Conservation (phyloP, 1,140 invertebrate species). For the Luehdorfia chinensis region DNA sequence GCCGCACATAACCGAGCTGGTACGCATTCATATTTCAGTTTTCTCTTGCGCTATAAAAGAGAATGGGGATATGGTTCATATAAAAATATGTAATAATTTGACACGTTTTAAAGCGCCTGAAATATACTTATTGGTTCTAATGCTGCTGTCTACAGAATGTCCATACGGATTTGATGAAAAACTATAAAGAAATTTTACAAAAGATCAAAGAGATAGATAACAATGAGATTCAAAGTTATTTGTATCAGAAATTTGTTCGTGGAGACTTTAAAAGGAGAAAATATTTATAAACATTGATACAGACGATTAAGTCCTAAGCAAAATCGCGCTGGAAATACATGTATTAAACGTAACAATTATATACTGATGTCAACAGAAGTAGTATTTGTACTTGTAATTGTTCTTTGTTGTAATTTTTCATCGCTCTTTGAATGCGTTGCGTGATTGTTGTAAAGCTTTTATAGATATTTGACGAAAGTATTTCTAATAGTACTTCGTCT, state of each 20-base stretch:
- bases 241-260: conserved; percentile 6
- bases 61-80: background rate
- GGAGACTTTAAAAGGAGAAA: conserved; percentile 2
- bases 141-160: conserved; percentile 4
- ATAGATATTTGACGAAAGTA: too few relatives aligned
- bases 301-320: background rate
- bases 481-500: too few relatives aligned
- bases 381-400: too few relatives aligned
- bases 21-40: background rate
- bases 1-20: background rate
- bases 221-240: background rate
- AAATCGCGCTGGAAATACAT: too few relatives aligned
- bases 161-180: background rate
- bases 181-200: background rate
- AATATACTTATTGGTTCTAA: conserved; percentile 14
- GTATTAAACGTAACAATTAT: too few relatives aligned
- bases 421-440: too few relatives aligned
- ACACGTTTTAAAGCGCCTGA: conserved; percentile 9
- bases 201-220: conserved; percentile 7
- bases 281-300: background rate
- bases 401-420: too few relatives aligned
- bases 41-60: background rate
- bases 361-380: too few relatives aligned
- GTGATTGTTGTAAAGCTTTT: too few relatives aligned
- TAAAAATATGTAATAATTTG: conserved; percentile 11